Conservation (phyloP, 2,888 invertebrate genomes). For the Chesias legatella region DNA sequence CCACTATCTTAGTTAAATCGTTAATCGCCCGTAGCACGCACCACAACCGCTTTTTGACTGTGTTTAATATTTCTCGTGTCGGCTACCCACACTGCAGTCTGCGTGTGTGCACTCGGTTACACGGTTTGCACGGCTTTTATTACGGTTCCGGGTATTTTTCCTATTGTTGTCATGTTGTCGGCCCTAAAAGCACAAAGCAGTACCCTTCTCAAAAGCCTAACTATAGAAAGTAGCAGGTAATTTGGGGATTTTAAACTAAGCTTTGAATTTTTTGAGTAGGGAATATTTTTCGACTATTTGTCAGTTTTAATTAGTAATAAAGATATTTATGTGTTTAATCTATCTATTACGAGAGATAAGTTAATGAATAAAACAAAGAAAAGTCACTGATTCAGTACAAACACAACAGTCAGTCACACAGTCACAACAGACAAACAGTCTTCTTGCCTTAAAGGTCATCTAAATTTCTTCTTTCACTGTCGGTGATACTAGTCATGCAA, state of each 20-base stretch:
- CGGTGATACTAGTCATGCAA: too few species aligned
- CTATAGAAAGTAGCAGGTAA: conserved; percentile 17
- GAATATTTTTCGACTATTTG: conserved; percentile 9
- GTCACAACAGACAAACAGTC: too few species aligned
- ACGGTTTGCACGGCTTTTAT: conserved; percentile 47
- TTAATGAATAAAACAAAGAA: too few species aligned
- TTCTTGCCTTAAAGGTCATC: too few species aligned
- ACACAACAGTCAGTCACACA: too few species aligned
- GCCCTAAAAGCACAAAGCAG: conserved; percentile 26
- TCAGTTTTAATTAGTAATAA: too few species aligned
- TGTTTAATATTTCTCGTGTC: conserved; percentile 36
- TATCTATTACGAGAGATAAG: too few species aligned
- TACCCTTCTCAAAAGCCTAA: conserved; percentile 15
- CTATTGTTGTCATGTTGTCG: conserved; percentile 44
- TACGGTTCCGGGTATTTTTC: conserved; percentile 53
- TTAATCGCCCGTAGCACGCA: conserved; percentile 23
- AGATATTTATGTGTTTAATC: too few species aligned
- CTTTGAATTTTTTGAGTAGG: conserved; percentile 1
- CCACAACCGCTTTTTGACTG: conserved; percentile 32
- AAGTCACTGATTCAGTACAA: too few species aligned
- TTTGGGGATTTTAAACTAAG: conserved; percentile 19
- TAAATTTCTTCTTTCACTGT: too few species aligned
- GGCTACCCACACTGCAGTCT: conserved; percentile 30
- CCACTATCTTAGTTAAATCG: too few species aligned
- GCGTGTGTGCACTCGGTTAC: conserved; percentile 46